Evolutionary conservation across 2,797 vertebrate species (phyloP).

Genomic region (Adrianichthys oophorus): DNA sequence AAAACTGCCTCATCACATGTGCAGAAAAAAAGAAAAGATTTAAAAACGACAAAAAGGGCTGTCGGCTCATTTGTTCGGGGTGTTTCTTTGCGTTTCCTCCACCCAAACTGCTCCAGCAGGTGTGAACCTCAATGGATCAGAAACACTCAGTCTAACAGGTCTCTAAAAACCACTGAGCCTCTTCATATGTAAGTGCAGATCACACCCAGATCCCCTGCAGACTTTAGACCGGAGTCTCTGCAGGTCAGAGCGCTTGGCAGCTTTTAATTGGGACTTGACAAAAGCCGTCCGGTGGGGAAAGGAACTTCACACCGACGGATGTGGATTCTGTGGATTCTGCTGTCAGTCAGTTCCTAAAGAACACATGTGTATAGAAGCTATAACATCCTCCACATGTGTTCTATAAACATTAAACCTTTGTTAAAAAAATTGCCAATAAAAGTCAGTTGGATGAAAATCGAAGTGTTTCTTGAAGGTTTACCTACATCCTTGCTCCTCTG

Average conservation of each 20-base stretch:
- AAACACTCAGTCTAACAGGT: slow-evolving; percentile 41
- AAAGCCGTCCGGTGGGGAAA: not conserved
- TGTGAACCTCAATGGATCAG: slow-evolving; percentile 57
- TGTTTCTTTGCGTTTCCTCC: slow-evolving; percentile 40
- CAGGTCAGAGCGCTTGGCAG: slow-evolving; percentile 17
- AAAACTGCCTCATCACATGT: slow-evolving; percentile 16
- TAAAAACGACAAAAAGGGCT: not conserved
- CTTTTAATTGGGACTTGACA: slow-evolving; percentile 26
- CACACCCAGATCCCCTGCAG: slow-evolving; percentile 32
- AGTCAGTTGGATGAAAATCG: too few relatives aligned
- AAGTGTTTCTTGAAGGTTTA: too few relatives aligned
- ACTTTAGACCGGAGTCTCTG: slow-evolving; percentile 21
- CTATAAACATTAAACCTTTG: too few relatives aligned
- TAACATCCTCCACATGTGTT: too few relatives aligned
- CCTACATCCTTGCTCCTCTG: too few relatives aligned
- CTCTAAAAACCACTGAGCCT: slow-evolving; percentile 27
- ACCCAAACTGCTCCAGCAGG: slow-evolving; percentile 1
- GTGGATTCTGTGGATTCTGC: slow-evolving; percentile 5
- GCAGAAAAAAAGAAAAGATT: not conserved
- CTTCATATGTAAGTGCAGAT: slow-evolving; percentile 29
- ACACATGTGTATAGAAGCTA: not conserved
- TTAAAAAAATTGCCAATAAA: too few relatives aligned
- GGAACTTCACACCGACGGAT: slow-evolving; percentile 8
- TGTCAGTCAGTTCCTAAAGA: slow-evolving; percentile 13
- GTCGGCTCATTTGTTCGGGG: slow-evolving; percentile 35